Conservation (phyloP, 2,113 vertebrate genomes). For the Scolopax mira region DNA sequence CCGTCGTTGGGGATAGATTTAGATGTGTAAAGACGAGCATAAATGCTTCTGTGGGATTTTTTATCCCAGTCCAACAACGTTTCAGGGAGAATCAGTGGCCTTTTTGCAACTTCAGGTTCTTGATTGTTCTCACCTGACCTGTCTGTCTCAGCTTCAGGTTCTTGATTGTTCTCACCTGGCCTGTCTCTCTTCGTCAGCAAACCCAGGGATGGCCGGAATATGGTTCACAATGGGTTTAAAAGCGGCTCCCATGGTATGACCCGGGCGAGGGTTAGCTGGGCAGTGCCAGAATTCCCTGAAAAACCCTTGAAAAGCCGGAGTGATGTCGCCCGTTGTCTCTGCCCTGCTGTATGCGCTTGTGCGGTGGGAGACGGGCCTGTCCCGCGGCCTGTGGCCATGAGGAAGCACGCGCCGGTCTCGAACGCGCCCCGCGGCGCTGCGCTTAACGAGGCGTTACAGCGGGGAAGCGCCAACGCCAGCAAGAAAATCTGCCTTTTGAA, state of each 20-base stretch:
- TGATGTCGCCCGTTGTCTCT: fast-evolving
- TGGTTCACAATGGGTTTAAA: background rate
- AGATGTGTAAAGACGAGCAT: background rate
- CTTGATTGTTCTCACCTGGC: background rate
- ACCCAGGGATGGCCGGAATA: no score
- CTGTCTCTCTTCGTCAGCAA: background rate
- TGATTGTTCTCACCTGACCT: background rate
- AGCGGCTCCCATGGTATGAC: background rate
- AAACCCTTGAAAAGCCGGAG: background rate
- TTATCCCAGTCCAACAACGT: background rate
- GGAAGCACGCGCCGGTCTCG: background rate
- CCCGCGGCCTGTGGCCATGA: fast-evolving
- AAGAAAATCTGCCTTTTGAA: background rate
- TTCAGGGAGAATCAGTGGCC: background rate
- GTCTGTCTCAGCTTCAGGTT: background rate
- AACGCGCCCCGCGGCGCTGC: background rate
- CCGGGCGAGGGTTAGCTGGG: no score
- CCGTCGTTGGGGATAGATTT: background rate
- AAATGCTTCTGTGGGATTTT: background rate
- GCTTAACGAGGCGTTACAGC: background rate
- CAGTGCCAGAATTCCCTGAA: background rate
- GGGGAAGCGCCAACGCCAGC: background rate
- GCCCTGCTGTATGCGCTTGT: fast-evolving
- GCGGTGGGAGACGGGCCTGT: background rate
- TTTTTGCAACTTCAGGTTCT: background rate